Evolutionary conservation across 2,888 invertebrate genomes (phyloP), one percentile per base, ranked within the genome.

Genomic region (Embidobia sp.): DNA sequence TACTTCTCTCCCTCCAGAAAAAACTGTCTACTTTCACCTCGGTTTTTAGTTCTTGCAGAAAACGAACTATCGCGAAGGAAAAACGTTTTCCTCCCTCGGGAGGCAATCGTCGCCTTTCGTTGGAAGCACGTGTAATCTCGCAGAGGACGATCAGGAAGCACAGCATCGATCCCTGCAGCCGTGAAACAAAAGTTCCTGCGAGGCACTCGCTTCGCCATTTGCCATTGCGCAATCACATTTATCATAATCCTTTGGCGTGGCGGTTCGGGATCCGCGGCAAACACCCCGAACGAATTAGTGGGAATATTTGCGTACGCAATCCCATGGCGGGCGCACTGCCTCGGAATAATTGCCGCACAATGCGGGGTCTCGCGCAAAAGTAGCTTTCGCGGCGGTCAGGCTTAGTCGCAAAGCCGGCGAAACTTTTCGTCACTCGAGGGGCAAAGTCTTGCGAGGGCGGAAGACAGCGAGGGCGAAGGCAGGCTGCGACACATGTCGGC

Each of bases 271-370:
- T 22, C 40, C 29, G 57, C 37, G 37, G 26, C 22, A 42, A 59
- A 49, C 26, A 10, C 51, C 59, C 46, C 26, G 26, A 46, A 46
- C 33, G 69, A 63, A 55, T 72, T 63, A 63, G 40, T 53, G 26
- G 48, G 55, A 72, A 55, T 72, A 72, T 55, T 64, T 64, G 64
- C 64, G 57, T 64, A 40, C 33, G 69, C 26, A n/a, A n/a, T n/a
- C n/a, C n/a, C n/a, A n/a, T n/a, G n/a, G n/a, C n/a, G n/a, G 55
- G 40, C 37, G 51, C 53, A 33, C 19, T 44, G 40, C 55, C 37
- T 61, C 40, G 61, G 61, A 75, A 75, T 75, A 67, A 75, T 75
- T 61, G 48, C 66, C 61, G 74, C 59, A 40, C 55, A 46, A 59
- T 49, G 73, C 49, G 51, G 16, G 49, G 27, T 19, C 44, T 37